Evolutionary conservation across 2,797 vertebrate genomes (phyloP).

Genomic region (Lates japonicus): DNA sequence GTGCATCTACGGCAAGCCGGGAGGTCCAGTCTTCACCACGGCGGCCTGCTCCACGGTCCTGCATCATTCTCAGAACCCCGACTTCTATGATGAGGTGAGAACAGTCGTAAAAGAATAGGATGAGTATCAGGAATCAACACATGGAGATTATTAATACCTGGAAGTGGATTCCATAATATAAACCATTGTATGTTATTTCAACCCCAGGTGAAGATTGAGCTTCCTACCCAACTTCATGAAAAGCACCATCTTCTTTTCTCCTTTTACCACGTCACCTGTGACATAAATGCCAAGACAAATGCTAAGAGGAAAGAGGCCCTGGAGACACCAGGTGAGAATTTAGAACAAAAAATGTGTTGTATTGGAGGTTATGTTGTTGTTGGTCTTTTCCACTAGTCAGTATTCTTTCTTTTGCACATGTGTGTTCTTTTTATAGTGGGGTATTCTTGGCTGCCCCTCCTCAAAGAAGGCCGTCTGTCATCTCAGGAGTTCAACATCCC

Average conservation of each 20-base stretch:
- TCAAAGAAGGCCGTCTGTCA: slow-evolving; percentile 92
- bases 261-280: slow-evolving; percentile 98
- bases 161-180: not conserved
- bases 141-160: not conserved
- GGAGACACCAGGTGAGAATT: slow-evolving; percentile 92
- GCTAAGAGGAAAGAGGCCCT: slow-evolving; percentile 97
- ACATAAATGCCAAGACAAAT: slow-evolving; percentile 98
- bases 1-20: slow-evolving; percentile 98
- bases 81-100: slow-evolving; percentile 97
- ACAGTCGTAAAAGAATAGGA: not conserved
- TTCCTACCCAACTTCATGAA: slow-evolving; percentile 96
- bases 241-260: slow-evolving; percentile 99
- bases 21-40: slow-evolving; percentile 92
- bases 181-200: not conserved
- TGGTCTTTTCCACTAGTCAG: not conserved
- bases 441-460: slow-evolving; percentile 95
- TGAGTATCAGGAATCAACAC: not conserved
- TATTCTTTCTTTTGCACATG: not conserved
- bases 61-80: slow-evolving; percentile 97
- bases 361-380: not conserved
- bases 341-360: too few species aligned
- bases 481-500: slow-evolving; percentile 94
- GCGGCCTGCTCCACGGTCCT: slow-evolving; percentile 92
- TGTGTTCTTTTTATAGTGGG: slow-evolving; percentile 87
- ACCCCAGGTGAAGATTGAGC: slow-evolving; percentile 96